Evolutionary conservation across 1,140 invertebrate species (phyloP).

Genomic region (Caenorhabditis brenneri): DNA sequence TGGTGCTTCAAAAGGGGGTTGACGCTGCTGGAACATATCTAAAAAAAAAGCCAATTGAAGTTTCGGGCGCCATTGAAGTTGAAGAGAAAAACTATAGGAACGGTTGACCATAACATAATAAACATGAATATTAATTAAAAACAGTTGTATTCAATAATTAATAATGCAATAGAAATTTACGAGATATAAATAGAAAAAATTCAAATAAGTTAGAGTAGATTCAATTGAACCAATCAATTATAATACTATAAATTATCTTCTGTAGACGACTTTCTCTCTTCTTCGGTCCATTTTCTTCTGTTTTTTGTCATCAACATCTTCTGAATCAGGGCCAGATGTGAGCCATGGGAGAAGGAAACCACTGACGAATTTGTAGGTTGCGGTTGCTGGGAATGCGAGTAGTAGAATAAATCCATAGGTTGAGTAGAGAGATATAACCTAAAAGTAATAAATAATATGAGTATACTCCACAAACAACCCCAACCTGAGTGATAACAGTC

Average conservation of each 20-base stretch:
- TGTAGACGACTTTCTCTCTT: conserved; percentile 54
- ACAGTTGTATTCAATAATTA: too few relatives aligned
- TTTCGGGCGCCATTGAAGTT: too few relatives aligned
- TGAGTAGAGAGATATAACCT: conserved; percentile 61
- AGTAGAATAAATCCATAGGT: conserved; percentile 62
- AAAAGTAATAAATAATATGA: conserved; percentile 17
- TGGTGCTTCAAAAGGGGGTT: neutral
- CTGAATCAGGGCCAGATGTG: conserved; percentile 46
- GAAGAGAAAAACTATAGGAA: too few relatives aligned
- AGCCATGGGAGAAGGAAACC: conserved; percentile 42
- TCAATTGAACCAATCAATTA: too few relatives aligned
- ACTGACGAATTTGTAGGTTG: conserved; percentile 58
- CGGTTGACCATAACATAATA: too few relatives aligned
- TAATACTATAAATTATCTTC: conserved; percentile 10
- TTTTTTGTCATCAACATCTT: conserved; percentile 61
- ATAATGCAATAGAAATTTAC: too few relatives aligned
- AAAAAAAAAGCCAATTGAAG: too few relatives aligned
- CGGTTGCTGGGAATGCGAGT: conserved; percentile 60
- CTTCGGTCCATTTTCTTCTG: conserved; percentile 56
- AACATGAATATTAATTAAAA: too few relatives aligned
- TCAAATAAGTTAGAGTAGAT: too few relatives aligned
- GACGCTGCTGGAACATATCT: conserved; percentile 5
- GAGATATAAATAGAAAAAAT: too few relatives aligned
- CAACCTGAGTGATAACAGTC: conserved; percentile 58
- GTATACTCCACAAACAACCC: neutral